Evolutionary conservation across 2,113 vertebrate genomes (phyloP), one percentile per base, ranked within the genome.

Genomic region (Menidia beryllina): DNA sequence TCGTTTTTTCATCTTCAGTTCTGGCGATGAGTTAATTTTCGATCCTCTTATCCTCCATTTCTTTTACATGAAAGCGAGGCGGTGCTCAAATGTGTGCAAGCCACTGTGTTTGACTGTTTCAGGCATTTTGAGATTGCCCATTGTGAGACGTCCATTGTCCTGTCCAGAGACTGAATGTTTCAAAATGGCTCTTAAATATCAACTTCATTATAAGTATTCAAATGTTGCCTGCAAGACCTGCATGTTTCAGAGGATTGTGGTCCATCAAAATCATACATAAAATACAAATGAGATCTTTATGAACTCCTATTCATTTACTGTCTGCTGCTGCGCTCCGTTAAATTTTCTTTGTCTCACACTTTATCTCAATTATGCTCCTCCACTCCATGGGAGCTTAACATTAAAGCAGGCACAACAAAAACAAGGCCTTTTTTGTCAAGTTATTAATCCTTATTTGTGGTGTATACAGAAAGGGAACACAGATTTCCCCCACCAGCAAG

Each of bases 271-370:
- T 76, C 55, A 24, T 79, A 74, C 83, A 86, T 82, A 79, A 89
- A 87, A 86, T 73, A 86, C 78, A 82, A 85, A 89, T 79, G 65
- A 88, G 81, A 57, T 74, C 71, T 80, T 88, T 85, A 84, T 86
- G 84, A 84, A 87, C 48, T 63, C 36, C 56, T 71, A 76, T 82
- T 86, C 62, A 86, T 87, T 87, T 72, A 78, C 66, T 83, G 68
- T 76, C 79, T 80, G 73, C 69, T 78, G 74, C 73, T 76, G 64
- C 39, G 25, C 73, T 79, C 65, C 54, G 69, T 87, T 79, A 79
- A 68, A 89, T 83, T 85, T 74, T 62, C 51, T 58, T 34, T 70
- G 53, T 83, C 69, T 70, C 61, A 54, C 27, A 51, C 75, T 75
- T 83, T 71, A 78, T 82, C 76, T 57, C 55, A 64, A 56, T 84